Evolutionary conservation across 2,113 vertebrate species (phyloP), one percentile per base, ranked within the genome.

Genomic region (Cryptomyrus ogoouensis): DNA sequence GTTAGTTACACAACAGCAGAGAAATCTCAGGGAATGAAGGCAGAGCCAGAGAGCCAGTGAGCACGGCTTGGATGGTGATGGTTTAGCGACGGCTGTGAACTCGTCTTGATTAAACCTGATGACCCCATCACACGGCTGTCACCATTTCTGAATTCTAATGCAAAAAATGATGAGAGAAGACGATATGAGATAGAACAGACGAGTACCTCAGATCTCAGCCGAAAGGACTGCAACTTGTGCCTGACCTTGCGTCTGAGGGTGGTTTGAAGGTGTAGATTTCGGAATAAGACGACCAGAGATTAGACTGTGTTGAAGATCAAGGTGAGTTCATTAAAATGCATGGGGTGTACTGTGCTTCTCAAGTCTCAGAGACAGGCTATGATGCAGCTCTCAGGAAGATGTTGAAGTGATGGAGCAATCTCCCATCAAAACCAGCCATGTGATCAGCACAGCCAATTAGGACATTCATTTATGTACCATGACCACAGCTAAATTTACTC

Each of bases 371-470:
- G 87, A 35, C 6, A 6, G 13, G 66, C n/a, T 77, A 47, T 50
- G 46, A 49, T 83, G 35, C 12, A 27, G 49, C 31, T 50, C 49
- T 89, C 70, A 83, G 1, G 24, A 80, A 56, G 86, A 21, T 19
- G 27, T 17, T 27, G 52, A 17, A 53, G 87, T n/a, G 77, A 46
- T 84, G 77, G n/a, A 46, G 77, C 47, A 46, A 6, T 39, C 70
- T 42, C 10, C 39, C 50, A 83, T 52, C n/a, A 19, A n/a, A 89
- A 62, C 77, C 89, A 84, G 39, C 52, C 15, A 35, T 83, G 50
- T 89, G 49, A 84, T 89, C 52, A 62, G 52, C 39, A n/a, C 21
- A 46, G 50, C 89, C 47, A 89, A 56, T 89, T 58, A 83, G 52
- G 13, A 44, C 77, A 83, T 49, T 89, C n/a, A 89, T 56, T 83